Conservation (phyloP, 2,797 vertebrate species). For the Uromys caudimaculatus region DNA sequence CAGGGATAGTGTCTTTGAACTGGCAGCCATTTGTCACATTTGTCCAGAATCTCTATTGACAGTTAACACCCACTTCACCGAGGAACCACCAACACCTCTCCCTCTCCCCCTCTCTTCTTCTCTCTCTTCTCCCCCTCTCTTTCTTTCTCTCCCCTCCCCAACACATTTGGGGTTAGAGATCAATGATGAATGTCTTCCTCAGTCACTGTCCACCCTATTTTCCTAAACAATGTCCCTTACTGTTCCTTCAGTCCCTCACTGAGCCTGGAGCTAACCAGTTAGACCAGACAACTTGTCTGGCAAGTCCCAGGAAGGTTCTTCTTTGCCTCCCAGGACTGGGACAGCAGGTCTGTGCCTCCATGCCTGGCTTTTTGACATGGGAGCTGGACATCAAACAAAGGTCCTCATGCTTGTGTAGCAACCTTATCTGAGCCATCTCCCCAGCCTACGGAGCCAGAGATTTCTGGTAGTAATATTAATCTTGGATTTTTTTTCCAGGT, state of each 20-base stretch:
- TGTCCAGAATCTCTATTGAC: neutral
- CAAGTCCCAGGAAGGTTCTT: neutral
- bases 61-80: neutral
- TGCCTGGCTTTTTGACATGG: neutral
- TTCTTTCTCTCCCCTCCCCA: neutral
- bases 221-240: neutral
- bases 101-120: neutral
- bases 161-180: neutral
- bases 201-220: neutral
- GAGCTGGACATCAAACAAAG: neutral
- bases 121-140: too few relatives aligned
- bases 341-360: neutral
- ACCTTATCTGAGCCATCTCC: neutral
- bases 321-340: neutral
- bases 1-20: neutral
- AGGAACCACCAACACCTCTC: neutral
- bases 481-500: constrained; percentile 11
- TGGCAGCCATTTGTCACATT: neutral
- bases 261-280: neutral
- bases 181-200: neutral
- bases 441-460: neutral
- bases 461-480: neutral
- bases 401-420: neutral
- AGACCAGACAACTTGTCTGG: too few relatives aligned
- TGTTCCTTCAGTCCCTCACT: neutral